A percentile compares a stretch with the other conserved stretches of the same genome.
These are phyloP conservation scores for Gymnoscopelus braueri DNA, from an alignment of 2,797 vertebrate genomes.

Conservation along the genomic window DNA sequence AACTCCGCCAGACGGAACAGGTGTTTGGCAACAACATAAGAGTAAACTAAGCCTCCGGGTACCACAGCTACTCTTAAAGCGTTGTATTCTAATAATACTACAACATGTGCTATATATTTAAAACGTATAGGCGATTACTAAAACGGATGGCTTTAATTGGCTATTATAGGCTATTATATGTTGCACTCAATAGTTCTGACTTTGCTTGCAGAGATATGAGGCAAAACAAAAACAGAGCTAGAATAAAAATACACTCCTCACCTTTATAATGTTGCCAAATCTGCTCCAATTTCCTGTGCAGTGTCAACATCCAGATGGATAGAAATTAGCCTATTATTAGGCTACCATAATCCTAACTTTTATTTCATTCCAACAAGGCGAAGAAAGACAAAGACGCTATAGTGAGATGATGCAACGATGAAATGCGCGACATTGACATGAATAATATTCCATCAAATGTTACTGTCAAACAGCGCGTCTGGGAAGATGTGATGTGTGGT, in stretches of 20 bases:
- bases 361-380: constrained; percentile 13
- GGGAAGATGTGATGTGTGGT: constrained; percentile 56
- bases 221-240: not conserved
- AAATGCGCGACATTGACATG: not conserved
- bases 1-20: constrained; percentile 30
- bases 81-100: not conserved
- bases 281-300: constrained; percentile 13
- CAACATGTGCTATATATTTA: not conserved
- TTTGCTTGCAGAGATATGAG: not conserved
- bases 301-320: constrained; percentile 21
- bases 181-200: not conserved
- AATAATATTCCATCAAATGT: constrained; percentile 9
- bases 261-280: not conserved
- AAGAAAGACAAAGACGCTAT: not conserved
- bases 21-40: not conserved
- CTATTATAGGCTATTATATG: not conserved
- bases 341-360: constrained; percentile 54
- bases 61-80: not conserved
- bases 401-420: constrained; percentile 16
- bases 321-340: constrained; percentile 1
- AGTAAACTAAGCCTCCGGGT: not conserved
- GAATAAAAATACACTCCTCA: constrained; percentile 16
- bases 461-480: constrained; percentile 18
- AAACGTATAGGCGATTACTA: not conserved
- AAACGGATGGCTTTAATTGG: not conserved